Conservation (phyloP, 2,888 invertebrate genomes). For the Subacronicta megacephala region DNA sequence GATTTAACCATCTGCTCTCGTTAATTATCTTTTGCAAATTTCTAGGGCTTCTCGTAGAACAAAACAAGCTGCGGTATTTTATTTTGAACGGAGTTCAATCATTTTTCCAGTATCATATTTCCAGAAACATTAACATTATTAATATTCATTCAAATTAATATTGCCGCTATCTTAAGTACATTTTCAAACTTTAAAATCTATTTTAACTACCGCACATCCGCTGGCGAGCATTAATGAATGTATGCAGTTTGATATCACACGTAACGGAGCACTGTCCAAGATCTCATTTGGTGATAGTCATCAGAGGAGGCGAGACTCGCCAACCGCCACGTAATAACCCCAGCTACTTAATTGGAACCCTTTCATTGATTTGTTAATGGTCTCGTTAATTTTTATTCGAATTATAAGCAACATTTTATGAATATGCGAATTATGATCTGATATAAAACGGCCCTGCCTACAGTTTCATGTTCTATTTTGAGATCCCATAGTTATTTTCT, state of each 20-base stretch:
- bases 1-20: constrained; percentile 51
- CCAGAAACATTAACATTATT: constrained; percentile 10
- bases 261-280: constrained; percentile 69
- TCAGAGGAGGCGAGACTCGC: constrained; percentile 69
- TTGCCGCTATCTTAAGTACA: constrained; percentile 32
- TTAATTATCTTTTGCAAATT: constrained; percentile 62
- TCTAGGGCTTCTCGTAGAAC: constrained; percentile 69
- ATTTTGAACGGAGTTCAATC: constrained; percentile 25
- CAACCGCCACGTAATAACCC: constrained; percentile 74
- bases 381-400: constrained; percentile 77
- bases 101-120: constrained; percentile 15
- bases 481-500: constrained; percentile 5
- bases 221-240: constrained; percentile 51
- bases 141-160: constrained; percentile 35
- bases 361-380: constrained; percentile 84
- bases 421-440: constrained; percentile 66
- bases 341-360: constrained; percentile 81
- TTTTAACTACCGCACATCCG: constrained; percentile 52
- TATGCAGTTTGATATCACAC: constrained; percentile 60
- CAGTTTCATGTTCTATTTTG: constrained; percentile 36
- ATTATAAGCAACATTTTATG: constrained; percentile 69
- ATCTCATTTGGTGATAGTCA: constrained; percentile 83
- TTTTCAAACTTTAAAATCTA: constrained; percentile 47
- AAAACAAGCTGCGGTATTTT: constrained; percentile 48
- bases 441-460: constrained; percentile 52